phyloP scores from a whole-genome alignment of 2,113 vertebrate species.

The Oryzias celebensis region DNA sequence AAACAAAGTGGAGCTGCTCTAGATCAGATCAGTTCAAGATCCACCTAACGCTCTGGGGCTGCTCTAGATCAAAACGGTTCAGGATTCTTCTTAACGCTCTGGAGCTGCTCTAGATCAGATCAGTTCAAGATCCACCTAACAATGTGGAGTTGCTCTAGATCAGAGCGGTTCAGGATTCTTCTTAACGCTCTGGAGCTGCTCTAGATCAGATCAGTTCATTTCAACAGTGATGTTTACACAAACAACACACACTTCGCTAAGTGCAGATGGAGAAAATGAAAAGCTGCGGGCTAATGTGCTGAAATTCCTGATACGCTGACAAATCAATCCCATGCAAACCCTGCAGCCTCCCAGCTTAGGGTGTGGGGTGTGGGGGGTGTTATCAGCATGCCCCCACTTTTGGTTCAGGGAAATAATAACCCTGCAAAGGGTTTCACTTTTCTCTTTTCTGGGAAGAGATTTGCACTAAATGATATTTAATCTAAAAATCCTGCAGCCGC shows the following conservation, averaged over 20 bases:
- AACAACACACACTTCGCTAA: slow-evolving; percentile 5
- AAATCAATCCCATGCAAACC: slow-evolving; percentile 46
- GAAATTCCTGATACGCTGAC: slow-evolving; percentile 30
- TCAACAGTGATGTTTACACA: slow-evolving; percentile 5
- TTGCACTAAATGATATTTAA: slow-evolving; percentile 63
- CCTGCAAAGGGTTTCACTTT: slow-evolving; percentile 33
- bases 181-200: no score
- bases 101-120: neutral
- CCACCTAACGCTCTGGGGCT: neutral
- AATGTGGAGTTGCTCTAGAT: neutral
- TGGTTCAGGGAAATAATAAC: slow-evolving; percentile 39
- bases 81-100: no score
- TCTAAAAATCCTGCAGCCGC: slow-evolving; percentile 56
- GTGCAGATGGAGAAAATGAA: slow-evolving; percentile 17
- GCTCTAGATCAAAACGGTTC: neutral
- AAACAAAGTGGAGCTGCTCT: no score
- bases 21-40: neutral
- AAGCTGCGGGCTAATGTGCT: slow-evolving; percentile 26
- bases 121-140: neutral
- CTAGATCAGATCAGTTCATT: neutral
- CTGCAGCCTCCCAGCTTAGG: slow-evolving; percentile 24
- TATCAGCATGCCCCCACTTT: slow-evolving; percentile 34
- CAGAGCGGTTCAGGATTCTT: neutral
- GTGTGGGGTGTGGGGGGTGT: neutral
- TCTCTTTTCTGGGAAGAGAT: slow-evolving; percentile 56